phyloP scores from a whole-genome alignment of 2,797 vertebrate genomes.

The Chloroceryle inda region DNA sequence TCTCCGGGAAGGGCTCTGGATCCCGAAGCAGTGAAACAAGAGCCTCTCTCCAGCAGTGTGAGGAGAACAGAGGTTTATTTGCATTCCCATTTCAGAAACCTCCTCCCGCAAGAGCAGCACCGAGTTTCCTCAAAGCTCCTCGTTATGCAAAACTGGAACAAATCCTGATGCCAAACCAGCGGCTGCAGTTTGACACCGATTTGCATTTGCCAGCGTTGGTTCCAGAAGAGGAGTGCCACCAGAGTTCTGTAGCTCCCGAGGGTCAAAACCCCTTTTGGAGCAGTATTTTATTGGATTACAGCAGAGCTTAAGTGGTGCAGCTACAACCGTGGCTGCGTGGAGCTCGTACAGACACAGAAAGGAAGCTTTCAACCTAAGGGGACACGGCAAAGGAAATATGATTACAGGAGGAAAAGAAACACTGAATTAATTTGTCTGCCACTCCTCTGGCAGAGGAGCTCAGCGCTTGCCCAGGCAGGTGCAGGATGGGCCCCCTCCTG shows the following conservation, averaged over 20 bases:
- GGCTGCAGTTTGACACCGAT: not conserved
- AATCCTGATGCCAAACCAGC: not conserved
- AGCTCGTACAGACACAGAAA: not conserved
- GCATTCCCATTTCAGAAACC: not conserved
- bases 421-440: not conserved
- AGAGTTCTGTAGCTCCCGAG: not conserved
- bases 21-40: not conserved
- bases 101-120: not conserved
- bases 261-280: not conserved
- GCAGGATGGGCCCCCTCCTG: not conserved
- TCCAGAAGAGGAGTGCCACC: not conserved
- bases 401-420: not conserved
- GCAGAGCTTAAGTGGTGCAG: not conserved
- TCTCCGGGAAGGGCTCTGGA: not conserved
- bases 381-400: not conserved
- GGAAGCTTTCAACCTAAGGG: not conserved
- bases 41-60: not conserved
- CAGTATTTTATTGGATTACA: not conserved
- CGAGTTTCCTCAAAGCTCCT: not conserved
- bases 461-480: not conserved
- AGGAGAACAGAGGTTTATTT: not conserved
- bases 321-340: accelerated
- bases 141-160: not conserved
- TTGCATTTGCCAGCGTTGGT: not conserved
- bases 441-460: not conserved